Evolutionary conservation across 2,113 vertebrate species (phyloP), one percentile per base, ranked within the genome.

Genomic region (Tamias sibiricus): DNA sequence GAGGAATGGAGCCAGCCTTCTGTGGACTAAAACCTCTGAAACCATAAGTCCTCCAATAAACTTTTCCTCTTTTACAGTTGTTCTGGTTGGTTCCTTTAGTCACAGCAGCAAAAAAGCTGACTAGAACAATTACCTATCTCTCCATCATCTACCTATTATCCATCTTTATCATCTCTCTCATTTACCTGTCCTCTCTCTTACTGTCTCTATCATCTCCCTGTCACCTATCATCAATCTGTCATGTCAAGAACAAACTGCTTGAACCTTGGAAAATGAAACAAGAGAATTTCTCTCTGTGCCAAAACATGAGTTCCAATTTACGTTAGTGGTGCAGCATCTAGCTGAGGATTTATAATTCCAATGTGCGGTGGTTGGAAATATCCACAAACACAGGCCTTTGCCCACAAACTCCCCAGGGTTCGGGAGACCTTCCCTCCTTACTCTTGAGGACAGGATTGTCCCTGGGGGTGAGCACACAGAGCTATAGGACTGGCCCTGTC

Each of bases 251-350:
- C 49, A 64, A 66, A 42, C n/a, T 80, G 81, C 69, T 81, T 52
- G 59, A 54, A 69, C 32, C 66, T 89, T 42, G 54, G n/a, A 47
- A 80, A 49, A 81, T 9, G 47, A 52, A 90, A 75, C 8, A 35
- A 80, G 66, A 37, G 66, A 16, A 7, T 87, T 59, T 89, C 47
- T 49, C 47, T 49, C 72, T 62, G 64, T 66, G 80, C 32, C 32
- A 35, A 83, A 49, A 42, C 12, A 7, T 13, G 94, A 42, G 66
- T 75, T 86, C 81, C 35, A 59, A 26, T 42, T 54, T 28, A 8
- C 1, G 0, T 26, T 32, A 3, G 26, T 24, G 12, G 68, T 24
- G 14, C 0, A 19, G 28, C 11, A 8, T 32, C 12, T 64, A 12
- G 17, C 49, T 4, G 0, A 14, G 7, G 35, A 4, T 10, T 74